These are phyloP conservation scores for Caenorhabditis sp. DNA, from an alignment of 2,888 invertebrate species.

Conservation along the genomic window DNA sequence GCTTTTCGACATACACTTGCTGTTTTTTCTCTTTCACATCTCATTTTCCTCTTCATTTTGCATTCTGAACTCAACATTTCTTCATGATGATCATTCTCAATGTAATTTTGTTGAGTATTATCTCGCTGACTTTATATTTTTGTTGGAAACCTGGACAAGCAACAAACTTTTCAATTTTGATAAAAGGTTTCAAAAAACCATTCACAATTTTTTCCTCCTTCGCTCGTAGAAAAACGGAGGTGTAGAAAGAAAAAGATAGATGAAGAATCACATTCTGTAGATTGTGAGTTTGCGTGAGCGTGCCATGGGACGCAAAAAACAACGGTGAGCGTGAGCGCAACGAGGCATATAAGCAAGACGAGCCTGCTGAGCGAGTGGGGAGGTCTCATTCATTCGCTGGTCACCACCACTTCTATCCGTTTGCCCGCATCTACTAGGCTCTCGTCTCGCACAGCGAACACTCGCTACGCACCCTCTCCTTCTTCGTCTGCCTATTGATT, in stretches of 20 bases:
- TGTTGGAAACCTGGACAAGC: too few relatives aligned
- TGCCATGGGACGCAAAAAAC: constrained; percentile 7
- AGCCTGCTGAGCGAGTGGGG: constrained; percentile 39
- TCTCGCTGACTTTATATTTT: background rate
- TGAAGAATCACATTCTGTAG: background rate
- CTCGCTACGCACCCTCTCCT: constrained; percentile 17
- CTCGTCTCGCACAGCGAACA: constrained; percentile 37
- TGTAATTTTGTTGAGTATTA: background rate
- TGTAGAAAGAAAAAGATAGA: background rate
- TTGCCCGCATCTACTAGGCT: constrained; percentile 17
- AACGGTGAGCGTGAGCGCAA: constrained; percentile 33
- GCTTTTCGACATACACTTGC: constrained; percentile 4
- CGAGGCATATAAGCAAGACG: constrained; percentile 52
- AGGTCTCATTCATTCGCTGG: constrained; percentile 44
- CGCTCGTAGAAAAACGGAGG: too few relatives aligned
- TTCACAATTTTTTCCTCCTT: too few relatives aligned
- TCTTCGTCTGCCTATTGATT: constrained; percentile 36
- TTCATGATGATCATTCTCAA: background rate
- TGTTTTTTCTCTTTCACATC: constrained; percentile 1
- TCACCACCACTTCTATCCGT: constrained; percentile 53
- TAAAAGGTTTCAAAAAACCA: constrained; percentile 16
- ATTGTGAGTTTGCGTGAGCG: constrained; percentile 11
- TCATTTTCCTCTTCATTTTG: background rate
- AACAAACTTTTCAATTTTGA: too few relatives aligned
- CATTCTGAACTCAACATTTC: background rate